Conservation (phyloP, 2,113 vertebrate genomes). For the Aldabrachelys gigantea region DNA sequence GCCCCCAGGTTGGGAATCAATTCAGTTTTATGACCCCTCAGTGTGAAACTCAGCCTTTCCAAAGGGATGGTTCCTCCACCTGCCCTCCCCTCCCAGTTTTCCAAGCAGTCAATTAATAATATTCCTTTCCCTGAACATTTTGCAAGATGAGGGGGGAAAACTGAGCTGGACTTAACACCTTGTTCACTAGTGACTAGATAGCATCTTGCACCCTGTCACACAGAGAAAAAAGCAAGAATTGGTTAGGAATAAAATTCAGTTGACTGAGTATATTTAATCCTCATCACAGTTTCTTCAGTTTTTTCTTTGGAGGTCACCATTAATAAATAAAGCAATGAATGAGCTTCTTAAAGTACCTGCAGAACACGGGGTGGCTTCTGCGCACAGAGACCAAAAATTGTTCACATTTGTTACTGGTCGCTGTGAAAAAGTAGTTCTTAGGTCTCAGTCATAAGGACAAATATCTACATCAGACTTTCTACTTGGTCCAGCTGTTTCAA, state of each 20-base stretch:
- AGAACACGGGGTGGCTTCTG: background rate
- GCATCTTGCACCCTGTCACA: background rate
- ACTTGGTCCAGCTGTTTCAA: background rate
- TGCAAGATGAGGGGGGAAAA: background rate
- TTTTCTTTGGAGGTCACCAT: background rate
- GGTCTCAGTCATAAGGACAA: background rate
- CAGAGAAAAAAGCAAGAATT: background rate
- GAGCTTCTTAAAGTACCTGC: accelerated
- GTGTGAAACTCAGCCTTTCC: background rate
- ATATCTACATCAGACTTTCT: background rate
- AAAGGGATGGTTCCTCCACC: background rate
- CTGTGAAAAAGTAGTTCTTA: too few species aligned
- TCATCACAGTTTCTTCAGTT: background rate
- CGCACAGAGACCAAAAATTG: background rate
- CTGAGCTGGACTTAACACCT: background rate
- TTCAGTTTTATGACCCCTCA: background rate
- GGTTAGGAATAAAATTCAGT: background rate
- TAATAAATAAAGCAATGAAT: accelerated
- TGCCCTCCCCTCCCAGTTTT: background rate
- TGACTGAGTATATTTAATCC: background rate
- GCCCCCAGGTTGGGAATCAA: background rate
- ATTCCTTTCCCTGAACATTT: background rate
- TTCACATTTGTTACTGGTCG: background rate
- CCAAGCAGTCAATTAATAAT: background rate
- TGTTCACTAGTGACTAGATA: background rate